These are phyloP conservation scores for Dynastes hyllus DNA, from an alignment of 2,888 invertebrate species.

Conservation along the genomic window DNA sequence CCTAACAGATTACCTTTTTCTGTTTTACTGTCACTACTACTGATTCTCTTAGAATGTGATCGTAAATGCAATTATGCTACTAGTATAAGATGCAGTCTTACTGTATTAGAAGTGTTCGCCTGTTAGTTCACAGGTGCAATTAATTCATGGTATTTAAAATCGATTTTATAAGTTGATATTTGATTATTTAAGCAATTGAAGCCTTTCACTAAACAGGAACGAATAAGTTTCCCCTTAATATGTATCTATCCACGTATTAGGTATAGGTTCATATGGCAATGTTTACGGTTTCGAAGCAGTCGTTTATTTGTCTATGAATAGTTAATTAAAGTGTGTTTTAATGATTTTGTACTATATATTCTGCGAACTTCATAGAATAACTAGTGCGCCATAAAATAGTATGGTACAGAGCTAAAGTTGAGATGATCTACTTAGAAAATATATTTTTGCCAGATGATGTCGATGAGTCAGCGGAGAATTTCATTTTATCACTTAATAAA, in stretches of 20 bases:
- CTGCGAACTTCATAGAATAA: not conserved
- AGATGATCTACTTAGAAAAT: conserved; percentile 24
- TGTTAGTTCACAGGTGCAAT: conserved; percentile 4
- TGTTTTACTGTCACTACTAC: conserved; percentile 16
- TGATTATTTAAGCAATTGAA: not conserved
- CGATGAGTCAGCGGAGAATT: conserved; percentile 17
- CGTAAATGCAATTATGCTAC: not conserved
- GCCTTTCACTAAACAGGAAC: conserved; percentile 11
- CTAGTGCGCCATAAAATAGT: not conserved
- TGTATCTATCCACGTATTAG: not conserved
- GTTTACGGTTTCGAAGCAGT: too few species aligned
- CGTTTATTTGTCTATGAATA: too few species aligned
- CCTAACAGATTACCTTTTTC: not conserved
- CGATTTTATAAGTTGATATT: not conserved
- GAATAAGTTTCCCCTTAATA: not conserved
- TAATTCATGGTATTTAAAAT: conserved; percentile 8
- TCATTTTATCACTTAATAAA: conserved; percentile 27
- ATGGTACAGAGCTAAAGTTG: not conserved
- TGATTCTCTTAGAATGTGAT: conserved; percentile 20
- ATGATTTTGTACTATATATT: too few species aligned
- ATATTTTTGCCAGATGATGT: conserved; percentile 28
- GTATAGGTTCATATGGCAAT: too few species aligned
- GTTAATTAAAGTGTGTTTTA: too few species aligned
- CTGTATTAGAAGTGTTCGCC: not conserved
- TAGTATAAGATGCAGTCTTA: conserved; percentile 2